Base-by-base conservation (phyloP, 1,140 invertebrate species). In the Drosophila sucinea region DNA sequence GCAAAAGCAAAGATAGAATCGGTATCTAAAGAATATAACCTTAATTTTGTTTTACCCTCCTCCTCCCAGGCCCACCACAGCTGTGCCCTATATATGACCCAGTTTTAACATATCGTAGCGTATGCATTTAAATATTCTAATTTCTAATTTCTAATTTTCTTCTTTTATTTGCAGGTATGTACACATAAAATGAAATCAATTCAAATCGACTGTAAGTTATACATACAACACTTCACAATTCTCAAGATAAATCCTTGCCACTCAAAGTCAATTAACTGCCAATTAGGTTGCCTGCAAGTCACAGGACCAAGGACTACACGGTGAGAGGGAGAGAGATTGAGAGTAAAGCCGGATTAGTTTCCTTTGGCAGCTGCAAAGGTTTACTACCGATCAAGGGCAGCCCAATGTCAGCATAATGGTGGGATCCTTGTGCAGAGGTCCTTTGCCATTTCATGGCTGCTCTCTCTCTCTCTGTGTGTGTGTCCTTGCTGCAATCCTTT, bases 311-410 rank as follows among this genome's bases (percentile, higher is more conserved):
- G 55, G 55, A 57, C 55, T 17, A 25, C 17, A 47, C 1, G 27
- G 1, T 27, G 1, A 51, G 23, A 51, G 25, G 8, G 23, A 47
- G 23, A 51, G 44, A 51, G 25, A 51, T 7, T 0, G 35, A 25
- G 44, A 0, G 7, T 6, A 47, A 11, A 51, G 4, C 32, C 60
- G 32, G 41, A 44, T 64, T 51, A 8, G 8, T 30, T 17, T 33
- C 38, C 69, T 78, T 65, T 65, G 4, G 17, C 41, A 72, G 51
- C 41, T 41, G 57, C 35, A 38, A 73, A 83, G 79, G 77, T 85
- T 74, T 80, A 83, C 57, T 60, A 10, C 41, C 82, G 82, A 86
- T 86, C 82, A 86, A 86, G 82, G 82, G 82, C 82, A 75, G 79
- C 58, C 79, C 75, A 86, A 86, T 86, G 82, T 75, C 82, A 77